phyloP scores from a whole-genome alignment of 2,888 invertebrate species.

The Trilocha varians region DNA sequence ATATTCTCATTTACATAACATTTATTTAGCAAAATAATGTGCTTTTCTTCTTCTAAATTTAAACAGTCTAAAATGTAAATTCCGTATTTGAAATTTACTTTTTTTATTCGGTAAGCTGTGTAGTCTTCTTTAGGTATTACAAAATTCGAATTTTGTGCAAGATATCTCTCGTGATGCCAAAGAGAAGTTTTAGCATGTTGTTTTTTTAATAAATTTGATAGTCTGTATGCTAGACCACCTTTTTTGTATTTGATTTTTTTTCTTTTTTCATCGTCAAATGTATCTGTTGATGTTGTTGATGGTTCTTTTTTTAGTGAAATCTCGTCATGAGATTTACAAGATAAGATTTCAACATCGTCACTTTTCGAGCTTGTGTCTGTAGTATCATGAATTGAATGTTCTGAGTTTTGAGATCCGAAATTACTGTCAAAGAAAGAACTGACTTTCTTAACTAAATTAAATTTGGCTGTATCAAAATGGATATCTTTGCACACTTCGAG shows the following conservation, averaged over 20 bases:
- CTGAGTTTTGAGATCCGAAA: slow-evolving; percentile 45
- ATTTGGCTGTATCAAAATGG: slow-evolving; percentile 4
- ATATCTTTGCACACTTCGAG: background rate
- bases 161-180: slow-evolving; percentile 71
- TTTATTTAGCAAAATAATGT: slow-evolving; percentile 42
- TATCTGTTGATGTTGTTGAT: slow-evolving; percentile 12
- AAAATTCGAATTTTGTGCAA: slow-evolving; percentile 56
- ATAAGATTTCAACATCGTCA: slow-evolving; percentile 43
- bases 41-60: slow-evolving; percentile 29
- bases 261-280: slow-evolving; percentile 15
- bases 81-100: slow-evolving; percentile 40
- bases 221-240: slow-evolving; percentile 54
- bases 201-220: slow-evolving; percentile 56
- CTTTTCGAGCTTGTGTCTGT: slow-evolving; percentile 35
- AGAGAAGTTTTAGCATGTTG: slow-evolving; percentile 56
- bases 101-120: slow-evolving; percentile 36
- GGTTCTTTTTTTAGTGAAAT: slow-evolving; percentile 12
- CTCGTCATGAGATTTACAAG: slow-evolving; percentile 24
- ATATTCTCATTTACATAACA: slow-evolving; percentile 31
- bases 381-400: slow-evolving; percentile 44
- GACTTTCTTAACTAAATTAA: slow-evolving; percentile 32
- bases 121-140: slow-evolving; percentile 45
- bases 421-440: slow-evolving; percentile 47
- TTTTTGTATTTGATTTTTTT: slow-evolving; percentile 57
- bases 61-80: slow-evolving; percentile 36